A percentile compares a stretch with the other conserved stretches of the same genome.
Conservation (phyloP, 2,113 vertebrate species). For the Bagarius yarrelli region DNA sequence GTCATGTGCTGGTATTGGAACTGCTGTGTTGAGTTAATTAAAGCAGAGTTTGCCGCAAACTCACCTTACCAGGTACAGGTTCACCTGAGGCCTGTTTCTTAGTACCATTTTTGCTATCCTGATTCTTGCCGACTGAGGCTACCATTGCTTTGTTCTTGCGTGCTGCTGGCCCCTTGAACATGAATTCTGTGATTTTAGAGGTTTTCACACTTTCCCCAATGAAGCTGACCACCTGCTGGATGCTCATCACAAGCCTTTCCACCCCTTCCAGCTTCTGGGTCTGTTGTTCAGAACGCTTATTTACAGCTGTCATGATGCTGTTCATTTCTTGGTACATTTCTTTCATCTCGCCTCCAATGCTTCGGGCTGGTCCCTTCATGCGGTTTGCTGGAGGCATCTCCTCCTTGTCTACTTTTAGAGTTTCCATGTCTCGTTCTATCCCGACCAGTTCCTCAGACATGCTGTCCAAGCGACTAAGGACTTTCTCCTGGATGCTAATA, state of each 20-base stretch:
- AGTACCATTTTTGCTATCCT: conserved; percentile 56
- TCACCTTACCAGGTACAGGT: conserved; percentile 73
- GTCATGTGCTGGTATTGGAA: not conserved
- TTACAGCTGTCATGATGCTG: conserved; percentile 77
- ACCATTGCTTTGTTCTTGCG: conserved; percentile 55
- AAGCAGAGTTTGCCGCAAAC: conserved; percentile 39
- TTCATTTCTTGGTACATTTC: conserved; percentile 79
- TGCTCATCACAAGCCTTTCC: conserved; percentile 78
- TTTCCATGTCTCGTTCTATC: conserved; percentile 77
- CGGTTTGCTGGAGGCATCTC: conserved; percentile 59
- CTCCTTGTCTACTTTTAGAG: conserved; percentile 72
- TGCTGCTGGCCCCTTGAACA: conserved; percentile 67
- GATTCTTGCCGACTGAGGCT: conserved; percentile 59
- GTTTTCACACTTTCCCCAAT: conserved; percentile 80
- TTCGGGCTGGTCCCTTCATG: conserved; percentile 52
- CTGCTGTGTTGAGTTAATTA: not conserved
- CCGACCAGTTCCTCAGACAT: conserved; percentile 79
- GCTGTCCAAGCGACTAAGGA: conserved; percentile 78
- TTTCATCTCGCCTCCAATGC: conserved; percentile 67
- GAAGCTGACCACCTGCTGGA: conserved; percentile 82
- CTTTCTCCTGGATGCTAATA: conserved; percentile 78
- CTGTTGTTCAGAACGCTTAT: conserved; percentile 79
- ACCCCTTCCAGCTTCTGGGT: conserved; percentile 82
- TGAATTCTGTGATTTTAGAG: conserved; percentile 72
- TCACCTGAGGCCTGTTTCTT: conserved; percentile 65